phyloP scores from a whole-genome alignment of 2,113 vertebrate genomes.

The Monarcha castaneiventris region DNA sequence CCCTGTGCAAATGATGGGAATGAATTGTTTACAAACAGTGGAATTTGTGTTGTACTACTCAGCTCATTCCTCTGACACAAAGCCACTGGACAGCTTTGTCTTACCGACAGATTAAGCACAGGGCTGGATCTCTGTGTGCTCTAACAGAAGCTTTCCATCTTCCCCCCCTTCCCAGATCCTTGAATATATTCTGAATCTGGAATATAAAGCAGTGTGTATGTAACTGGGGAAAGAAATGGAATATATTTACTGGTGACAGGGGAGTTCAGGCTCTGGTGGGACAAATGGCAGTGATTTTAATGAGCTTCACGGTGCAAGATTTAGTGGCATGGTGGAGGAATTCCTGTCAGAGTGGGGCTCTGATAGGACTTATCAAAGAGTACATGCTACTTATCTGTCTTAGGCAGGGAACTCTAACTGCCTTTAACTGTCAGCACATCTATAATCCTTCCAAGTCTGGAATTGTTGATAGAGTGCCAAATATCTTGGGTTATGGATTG shows the following conservation, averaged over 20 bases:
- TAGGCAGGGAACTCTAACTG: conserved; percentile 20
- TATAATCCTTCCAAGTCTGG: conserved; percentile 42
- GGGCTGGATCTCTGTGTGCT: background rate
- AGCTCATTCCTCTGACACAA: background rate
- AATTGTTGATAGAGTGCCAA: conserved; percentile 41
- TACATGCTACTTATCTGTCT: conserved; percentile 39
- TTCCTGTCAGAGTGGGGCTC: conserved; percentile 51
- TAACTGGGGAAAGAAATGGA: background rate
- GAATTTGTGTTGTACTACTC: background rate
- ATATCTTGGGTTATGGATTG: conserved; percentile 36
- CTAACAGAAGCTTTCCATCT: background rate
- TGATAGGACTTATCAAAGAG: conserved; percentile 52
- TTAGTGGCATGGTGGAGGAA: conserved; percentile 24
- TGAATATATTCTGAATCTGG: background rate
- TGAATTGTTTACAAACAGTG: background rate
- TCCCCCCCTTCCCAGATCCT: background rate
- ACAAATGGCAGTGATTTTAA: background rate
- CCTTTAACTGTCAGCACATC: conserved; percentile 40
- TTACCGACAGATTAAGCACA: conserved; percentile 37
- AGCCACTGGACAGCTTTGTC: conserved; percentile 31
- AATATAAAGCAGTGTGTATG: background rate
- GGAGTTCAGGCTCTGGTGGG: background rate
- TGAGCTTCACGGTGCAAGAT: background rate
- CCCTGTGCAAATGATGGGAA: background rate
- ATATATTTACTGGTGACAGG: conserved; percentile 25